phyloP scores from a whole-genome alignment of 2,113 vertebrate genomes.

The Leptobrachium ailaonicum region DNA sequence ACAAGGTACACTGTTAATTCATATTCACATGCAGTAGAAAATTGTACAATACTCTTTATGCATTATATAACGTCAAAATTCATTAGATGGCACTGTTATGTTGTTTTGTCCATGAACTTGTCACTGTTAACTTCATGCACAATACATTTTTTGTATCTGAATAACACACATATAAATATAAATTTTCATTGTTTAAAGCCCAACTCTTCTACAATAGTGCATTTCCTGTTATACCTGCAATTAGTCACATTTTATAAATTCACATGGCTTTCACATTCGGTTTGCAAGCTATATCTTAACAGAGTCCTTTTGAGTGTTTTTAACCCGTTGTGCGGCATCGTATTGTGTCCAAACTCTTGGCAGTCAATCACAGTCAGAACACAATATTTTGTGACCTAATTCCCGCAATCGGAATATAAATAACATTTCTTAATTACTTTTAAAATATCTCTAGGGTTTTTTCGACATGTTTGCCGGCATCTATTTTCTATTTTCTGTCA shows the following conservation, averaged over 20 bases:
- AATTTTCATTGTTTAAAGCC: too few species aligned
- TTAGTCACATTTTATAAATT: neutral
- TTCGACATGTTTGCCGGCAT: neutral
- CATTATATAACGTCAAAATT: too few species aligned
- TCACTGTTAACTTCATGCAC: too few species aligned
- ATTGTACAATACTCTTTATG: too few species aligned
- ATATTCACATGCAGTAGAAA: too few species aligned
- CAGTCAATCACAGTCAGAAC: slow-evolving; percentile 11
- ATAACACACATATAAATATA: too few species aligned
- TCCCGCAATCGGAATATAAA: slow-evolving; percentile 29
- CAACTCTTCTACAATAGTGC: neutral
- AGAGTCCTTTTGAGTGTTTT: neutral
- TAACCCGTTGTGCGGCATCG: neutral
- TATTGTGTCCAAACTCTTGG: neutral
- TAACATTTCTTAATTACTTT: neutral
- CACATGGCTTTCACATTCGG: neutral
- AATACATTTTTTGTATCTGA: too few species aligned
- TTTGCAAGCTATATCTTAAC: neutral
- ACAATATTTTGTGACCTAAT: slow-evolving; percentile 40
- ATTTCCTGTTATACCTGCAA: neutral
- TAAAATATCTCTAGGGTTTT: neutral
- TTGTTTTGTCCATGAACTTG: too few species aligned
- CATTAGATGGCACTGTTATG: too few species aligned
- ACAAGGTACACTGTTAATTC: too few species aligned
- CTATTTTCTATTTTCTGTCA: neutral